Evolutionary conservation across 2,113 vertebrate genomes (phyloP).

Genomic region (Eidolon helvum): DNA sequence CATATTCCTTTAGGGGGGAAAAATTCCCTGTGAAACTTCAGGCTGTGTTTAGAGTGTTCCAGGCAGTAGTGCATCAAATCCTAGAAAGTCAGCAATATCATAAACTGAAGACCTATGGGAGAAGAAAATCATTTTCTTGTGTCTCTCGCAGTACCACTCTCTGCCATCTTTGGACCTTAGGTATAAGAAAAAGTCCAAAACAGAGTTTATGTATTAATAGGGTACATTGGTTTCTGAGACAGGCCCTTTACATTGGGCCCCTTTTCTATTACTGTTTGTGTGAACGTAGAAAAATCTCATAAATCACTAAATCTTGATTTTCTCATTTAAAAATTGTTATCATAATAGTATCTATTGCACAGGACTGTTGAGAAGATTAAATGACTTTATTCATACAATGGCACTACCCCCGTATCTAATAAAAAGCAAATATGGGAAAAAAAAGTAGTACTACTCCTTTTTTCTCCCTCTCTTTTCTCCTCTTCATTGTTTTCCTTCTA

Average conservation of each 20-base stretch:
- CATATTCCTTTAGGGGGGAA: background rate
- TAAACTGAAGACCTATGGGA: background rate
- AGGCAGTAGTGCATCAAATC: background rate
- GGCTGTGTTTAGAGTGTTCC: background rate
- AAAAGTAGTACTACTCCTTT: background rate
- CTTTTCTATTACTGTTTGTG: background rate
- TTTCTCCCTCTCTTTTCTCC: background rate
- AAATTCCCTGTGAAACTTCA: background rate
- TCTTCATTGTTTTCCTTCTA: background rate
- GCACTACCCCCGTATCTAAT: background rate
- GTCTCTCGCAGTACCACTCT: background rate
- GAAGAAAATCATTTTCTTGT: background rate
- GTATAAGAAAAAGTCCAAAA: background rate
- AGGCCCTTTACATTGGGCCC: background rate
- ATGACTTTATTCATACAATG: background rate
- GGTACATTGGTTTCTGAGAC: background rate
- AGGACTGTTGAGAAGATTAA: background rate
- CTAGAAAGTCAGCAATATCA: background rate
- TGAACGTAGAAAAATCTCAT: background rate
- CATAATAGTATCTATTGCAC: background rate
- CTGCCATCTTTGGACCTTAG: background rate
- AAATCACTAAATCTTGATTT: background rate
- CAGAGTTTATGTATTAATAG: background rate
- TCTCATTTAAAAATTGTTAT: background rate
- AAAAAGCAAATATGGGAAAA: slow-evolving; percentile 17